Conservation (phyloP, 2,888 invertebrate species). For the Troilus luridus region DNA sequence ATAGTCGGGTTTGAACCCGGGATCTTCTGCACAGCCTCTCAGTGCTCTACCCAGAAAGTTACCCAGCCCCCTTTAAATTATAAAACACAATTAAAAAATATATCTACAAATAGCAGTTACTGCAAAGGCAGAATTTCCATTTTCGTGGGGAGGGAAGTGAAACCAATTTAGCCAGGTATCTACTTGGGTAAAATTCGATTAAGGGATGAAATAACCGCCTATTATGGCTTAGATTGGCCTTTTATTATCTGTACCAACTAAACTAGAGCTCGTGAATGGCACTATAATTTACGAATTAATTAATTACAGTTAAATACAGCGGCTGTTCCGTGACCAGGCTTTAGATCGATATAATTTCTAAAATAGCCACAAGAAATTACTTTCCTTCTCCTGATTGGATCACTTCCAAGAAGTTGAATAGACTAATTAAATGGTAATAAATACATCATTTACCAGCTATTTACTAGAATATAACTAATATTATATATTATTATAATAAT, state of each 20-base stretch:
- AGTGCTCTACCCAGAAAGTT: too few species aligned
- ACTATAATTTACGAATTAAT: not conserved
- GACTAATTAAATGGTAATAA: too few species aligned
- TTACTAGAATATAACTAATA: too few species aligned
- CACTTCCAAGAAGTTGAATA: not conserved
- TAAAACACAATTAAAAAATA: too few species aligned
- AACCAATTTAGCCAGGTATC: not conserved
- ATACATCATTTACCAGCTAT: too few species aligned
- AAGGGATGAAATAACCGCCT: not conserved
- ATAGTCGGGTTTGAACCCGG: too few species aligned
- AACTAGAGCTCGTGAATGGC: not conserved
- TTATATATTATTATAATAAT: too few species aligned
- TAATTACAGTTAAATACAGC: not conserved
- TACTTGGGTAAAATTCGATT: slow-evolving; percentile 7
- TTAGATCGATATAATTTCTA: not conserved
- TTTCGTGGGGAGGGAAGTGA: not conserved
- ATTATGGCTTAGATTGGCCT: not conserved
- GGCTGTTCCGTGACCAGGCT: not conserved
- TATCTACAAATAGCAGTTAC: not conserved
- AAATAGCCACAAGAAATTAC: not conserved
- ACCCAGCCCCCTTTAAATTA: too few species aligned
- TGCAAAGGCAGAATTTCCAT: not conserved
- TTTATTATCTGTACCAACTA: not conserved
- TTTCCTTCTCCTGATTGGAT: not conserved
- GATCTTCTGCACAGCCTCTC: too few species aligned